These are phyloP conservation scores for Palythoa heliodiscus DNA, from an alignment of 92 coral and sea anemone species.

Conservation along the genomic window DNA sequence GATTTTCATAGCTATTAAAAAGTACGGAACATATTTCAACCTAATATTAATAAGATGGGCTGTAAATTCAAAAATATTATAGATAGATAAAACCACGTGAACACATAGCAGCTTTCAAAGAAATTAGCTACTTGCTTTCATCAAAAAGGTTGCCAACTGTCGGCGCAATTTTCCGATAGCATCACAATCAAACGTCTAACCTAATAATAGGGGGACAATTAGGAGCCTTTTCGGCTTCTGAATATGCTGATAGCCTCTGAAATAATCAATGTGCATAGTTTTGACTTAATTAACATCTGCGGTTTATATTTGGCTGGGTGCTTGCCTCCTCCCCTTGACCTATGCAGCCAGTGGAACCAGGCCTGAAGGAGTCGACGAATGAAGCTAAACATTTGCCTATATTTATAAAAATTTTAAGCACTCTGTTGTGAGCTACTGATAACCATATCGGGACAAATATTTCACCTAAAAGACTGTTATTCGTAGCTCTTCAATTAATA, in stretches of 20 bases:
- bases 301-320: neutral
- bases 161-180: neutral
- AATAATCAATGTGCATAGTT: conserved; percentile 14
- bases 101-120: neutral
- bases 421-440: conserved; percentile 13
- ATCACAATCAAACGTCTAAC: conserved; percentile 1
- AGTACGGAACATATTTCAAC: too few relatives aligned
- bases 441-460: conserved; percentile 21
- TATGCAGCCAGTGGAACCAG: neutral
- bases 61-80: too few relatives aligned
- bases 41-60: too few relatives aligned
- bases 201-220: conserved; percentile 27
- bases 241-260: conserved; percentile 29
- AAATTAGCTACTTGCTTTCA: neutral
- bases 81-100: neutral
- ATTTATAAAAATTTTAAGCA: neutral
- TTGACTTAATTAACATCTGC: conserved; percentile 20
- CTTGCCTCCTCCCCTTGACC: conserved; percentile 4
- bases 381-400: neutral
- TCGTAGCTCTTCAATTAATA: conserved; percentile 26
- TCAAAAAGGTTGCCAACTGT: neutral
- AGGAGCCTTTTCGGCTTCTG: conserved; percentile 16
- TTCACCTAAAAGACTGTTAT: neutral
- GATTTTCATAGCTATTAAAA: neutral
- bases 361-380: neutral